Conservation (phyloP, 2,888 invertebrate species). For the Euspilapteryx auroguttella region DNA sequence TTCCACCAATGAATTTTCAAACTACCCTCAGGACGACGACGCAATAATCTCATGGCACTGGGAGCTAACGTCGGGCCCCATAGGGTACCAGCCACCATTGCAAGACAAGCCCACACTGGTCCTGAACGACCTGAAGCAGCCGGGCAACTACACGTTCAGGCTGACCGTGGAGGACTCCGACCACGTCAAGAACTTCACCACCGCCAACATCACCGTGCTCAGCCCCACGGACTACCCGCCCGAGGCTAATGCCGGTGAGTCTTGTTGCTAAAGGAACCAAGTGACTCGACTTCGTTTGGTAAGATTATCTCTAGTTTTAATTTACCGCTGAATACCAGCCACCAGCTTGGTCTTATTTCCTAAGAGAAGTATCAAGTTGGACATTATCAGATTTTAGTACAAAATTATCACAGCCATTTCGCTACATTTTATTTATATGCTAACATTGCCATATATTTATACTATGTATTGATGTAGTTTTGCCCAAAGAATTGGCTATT, state of each 20-base stretch:
- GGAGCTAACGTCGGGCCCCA: slow-evolving; percentile 88
- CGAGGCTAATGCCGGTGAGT: slow-evolving; percentile 82
- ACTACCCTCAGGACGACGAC: slow-evolving; percentile 84
- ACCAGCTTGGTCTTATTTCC: too few species aligned
- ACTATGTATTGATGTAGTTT: too few species aligned
- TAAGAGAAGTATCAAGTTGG: too few species aligned
- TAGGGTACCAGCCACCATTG: slow-evolving; percentile 80
- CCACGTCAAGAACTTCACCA: slow-evolving; percentile 81
- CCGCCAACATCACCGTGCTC: slow-evolving; percentile 86
- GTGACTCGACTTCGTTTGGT: background rate
- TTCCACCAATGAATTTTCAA: too few species aligned
- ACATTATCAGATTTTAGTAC: too few species aligned
- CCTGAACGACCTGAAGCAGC: slow-evolving; percentile 77
- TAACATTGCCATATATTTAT: too few species aligned
- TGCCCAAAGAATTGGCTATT: too few species aligned
- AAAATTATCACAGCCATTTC: too few species aligned
- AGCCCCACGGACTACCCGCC: slow-evolving; percentile 95
- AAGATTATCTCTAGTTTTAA: slow-evolving; percentile 2
- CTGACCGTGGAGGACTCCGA: slow-evolving; percentile 91
- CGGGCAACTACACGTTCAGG: slow-evolving; percentile 89
- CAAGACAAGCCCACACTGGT: slow-evolving; percentile 82
- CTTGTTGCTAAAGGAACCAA: slow-evolving; percentile 1
- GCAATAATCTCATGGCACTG: slow-evolving; percentile 87
- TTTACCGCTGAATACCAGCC: too few species aligned
- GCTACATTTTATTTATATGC: too few species aligned